Percentiles rank a stretch among this genome's conserved stretches.
Conservation (phyloP, 2,113 vertebrate species). For the Oreochromis aureus region DNA sequence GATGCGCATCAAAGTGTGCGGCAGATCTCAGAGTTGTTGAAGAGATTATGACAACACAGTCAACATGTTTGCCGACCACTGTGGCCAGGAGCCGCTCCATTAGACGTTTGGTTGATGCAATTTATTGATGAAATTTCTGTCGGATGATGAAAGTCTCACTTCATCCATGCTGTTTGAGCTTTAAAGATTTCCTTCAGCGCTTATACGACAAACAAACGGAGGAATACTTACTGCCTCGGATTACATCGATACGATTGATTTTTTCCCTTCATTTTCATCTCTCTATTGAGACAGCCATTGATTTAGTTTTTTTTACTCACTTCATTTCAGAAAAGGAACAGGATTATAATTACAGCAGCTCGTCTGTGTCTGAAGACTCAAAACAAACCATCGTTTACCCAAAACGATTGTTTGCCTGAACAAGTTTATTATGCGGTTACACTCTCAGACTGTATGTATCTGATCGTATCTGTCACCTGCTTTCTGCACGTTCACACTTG, state of each 20-base stretch:
- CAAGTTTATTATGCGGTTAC: neutral
- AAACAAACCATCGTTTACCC: neutral
- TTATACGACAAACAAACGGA: conserved; percentile 3
- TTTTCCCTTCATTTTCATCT: conserved; percentile 31
- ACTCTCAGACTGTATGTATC: neutral
- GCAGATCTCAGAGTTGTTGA: neutral
- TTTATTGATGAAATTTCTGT: neutral
- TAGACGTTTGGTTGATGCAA: neutral
- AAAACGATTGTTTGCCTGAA: neutral
- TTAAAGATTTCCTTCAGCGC: conserved; percentile 15
- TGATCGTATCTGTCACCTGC: neutral
- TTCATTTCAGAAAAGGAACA: conserved; percentile 24
- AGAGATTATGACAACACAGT: neutral
- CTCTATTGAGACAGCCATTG: conserved; percentile 26
- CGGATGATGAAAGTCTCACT: neutral
- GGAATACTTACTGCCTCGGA: conserved; percentile 17
- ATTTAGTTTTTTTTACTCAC: conserved; percentile 1
- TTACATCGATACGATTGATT: conserved; percentile 33
- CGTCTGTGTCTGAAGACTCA: neutral
- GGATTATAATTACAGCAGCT: conserved; percentile 25
- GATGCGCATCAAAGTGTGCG: neutral
- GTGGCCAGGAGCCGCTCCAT: neutral
- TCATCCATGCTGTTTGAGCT: neutral
- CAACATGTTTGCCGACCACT: neutral
- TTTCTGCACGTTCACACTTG: neutral